Percentiles rank a stretch among this genome's conserved stretches.
phyloP scores from a whole-genome alignment of 2,888 invertebrate genomes.

The Agriopis leucophaearia region DNA sequence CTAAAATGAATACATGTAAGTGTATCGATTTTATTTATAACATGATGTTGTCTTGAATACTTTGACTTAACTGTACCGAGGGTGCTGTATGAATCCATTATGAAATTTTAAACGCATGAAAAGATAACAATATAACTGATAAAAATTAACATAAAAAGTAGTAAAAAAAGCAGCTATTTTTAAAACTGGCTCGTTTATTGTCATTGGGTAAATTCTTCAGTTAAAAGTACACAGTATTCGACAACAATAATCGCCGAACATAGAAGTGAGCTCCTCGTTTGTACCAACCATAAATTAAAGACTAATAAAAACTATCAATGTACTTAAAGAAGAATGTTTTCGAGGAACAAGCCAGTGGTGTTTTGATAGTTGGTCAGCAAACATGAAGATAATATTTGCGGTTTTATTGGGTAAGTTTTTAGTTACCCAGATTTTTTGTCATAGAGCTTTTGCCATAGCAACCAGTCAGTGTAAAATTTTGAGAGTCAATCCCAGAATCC shows the following conservation, averaged over 20 bases:
- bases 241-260: constrained; percentile 8
- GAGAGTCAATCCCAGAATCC: too few relatives aligned
- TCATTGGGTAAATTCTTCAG: too few relatives aligned
- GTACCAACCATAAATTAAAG: constrained; percentile 13
- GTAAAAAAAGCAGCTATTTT: too few relatives aligned
- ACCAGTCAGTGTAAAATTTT: neutral
- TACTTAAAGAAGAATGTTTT: constrained; percentile 28
- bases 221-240: neutral
- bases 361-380: constrained; percentile 22
- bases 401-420: constrained; percentile 40
- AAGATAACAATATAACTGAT: too few relatives aligned
- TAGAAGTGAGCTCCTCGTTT: constrained; percentile 20
- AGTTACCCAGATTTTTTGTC: neutral
- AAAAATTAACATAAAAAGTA: too few relatives aligned
- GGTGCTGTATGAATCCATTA: too few relatives aligned
- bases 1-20: too few relatives aligned
- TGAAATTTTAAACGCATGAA: too few relatives aligned
- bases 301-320: constrained; percentile 17
- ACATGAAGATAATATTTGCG: constrained; percentile 38
- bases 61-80: too few relatives aligned
- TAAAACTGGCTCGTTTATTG: too few relatives aligned
- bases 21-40: too few relatives aligned
- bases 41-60: too few relatives aligned
- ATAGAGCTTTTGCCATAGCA: neutral
- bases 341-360: constrained; percentile 26